phyloP scores from a whole-genome alignment of 2,797 vertebrate species.

The Leucoraja ocellata region DNA sequence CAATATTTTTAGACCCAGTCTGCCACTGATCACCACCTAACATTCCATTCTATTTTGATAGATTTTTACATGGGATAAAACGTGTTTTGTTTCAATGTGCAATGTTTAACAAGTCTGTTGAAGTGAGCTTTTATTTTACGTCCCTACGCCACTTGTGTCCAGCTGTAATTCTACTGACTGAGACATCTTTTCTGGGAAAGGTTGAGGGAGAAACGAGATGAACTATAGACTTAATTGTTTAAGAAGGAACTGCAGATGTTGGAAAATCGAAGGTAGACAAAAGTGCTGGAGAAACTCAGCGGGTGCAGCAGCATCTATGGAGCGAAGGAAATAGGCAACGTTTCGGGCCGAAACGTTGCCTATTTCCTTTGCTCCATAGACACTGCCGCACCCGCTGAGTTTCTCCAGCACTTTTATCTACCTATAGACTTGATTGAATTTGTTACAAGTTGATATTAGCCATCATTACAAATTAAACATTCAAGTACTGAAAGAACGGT shows the following conservation, averaged over 20 bases:
- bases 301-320: too few species aligned
- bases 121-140: background rate
- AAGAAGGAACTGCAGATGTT: too few species aligned
- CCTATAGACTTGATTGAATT: slow-evolving; percentile 14
- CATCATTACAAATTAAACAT: background rate
- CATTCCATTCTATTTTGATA: background rate
- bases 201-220: background rate
- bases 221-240: background rate
- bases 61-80: background rate
- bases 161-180: background rate
- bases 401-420: too few species aligned
- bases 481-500: background rate
- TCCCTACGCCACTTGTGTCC: background rate
- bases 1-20: too few species aligned
- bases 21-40: background rate
- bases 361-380: too few species aligned
- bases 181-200: background rate
- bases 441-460: background rate
- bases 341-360: too few species aligned
- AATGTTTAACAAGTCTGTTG: background rate
- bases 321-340: too few species aligned
- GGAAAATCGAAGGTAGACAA: too few species aligned
- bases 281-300: too few species aligned
- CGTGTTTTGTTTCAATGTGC: background rate
- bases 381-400: too few species aligned